Percentiles rank a stretch among this genome's conserved stretches.
Evolutionary conservation across 2,888 invertebrate species (phyloP).

Genomic region (Podotricha telesiphe): DNA sequence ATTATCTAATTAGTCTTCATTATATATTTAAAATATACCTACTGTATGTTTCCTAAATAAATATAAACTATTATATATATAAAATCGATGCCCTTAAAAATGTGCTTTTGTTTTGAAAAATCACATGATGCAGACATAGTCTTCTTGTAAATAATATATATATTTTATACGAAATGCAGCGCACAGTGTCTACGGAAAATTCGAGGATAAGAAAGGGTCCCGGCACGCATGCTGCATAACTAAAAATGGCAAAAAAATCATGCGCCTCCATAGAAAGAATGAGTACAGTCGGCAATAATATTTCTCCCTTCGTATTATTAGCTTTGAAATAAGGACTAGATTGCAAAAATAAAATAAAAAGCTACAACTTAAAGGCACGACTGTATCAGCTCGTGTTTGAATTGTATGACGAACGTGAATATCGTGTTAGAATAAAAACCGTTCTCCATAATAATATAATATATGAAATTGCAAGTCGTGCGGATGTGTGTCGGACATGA

Average conservation of each 20-base stretch:
- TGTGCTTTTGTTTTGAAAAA: slow-evolving; percentile 27
- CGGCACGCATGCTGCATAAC: slow-evolving; percentile 66
- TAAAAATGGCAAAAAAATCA: slow-evolving; percentile 68
- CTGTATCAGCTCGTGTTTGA: slow-evolving; percentile 40
- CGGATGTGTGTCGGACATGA: slow-evolving; percentile 33
- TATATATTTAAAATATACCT: no score
- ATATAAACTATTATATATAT: no score
- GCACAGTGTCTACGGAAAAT: slow-evolving; percentile 61
- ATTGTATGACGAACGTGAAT: slow-evolving; percentile 41
- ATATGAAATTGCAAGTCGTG: slow-evolving; percentile 34
- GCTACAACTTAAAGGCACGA: neutral
- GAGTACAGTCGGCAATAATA: slow-evolving; percentile 50
- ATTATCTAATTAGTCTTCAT: no score
- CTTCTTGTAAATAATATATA: slow-evolving; percentile 39
- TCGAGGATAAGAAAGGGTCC: slow-evolving; percentile 57
- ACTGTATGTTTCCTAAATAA: no score
- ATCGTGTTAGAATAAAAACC: slow-evolving; percentile 37
- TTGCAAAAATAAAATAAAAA: slow-evolving; percentile 21
- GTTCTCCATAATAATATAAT: slow-evolving; percentile 40
- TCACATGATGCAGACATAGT: slow-evolving; percentile 26
- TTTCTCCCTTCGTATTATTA: slow-evolving; percentile 38
- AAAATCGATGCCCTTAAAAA: neutral
- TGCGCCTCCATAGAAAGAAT: slow-evolving; percentile 47
- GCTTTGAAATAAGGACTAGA: slow-evolving; percentile 32
- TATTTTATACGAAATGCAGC: slow-evolving; percentile 65